Percentiles rank a stretch among this genome's conserved stretches.
Evolutionary conservation across 1,140 invertebrate genomes (phyloP).

Genomic region (Drosophila pandora): DNA sequence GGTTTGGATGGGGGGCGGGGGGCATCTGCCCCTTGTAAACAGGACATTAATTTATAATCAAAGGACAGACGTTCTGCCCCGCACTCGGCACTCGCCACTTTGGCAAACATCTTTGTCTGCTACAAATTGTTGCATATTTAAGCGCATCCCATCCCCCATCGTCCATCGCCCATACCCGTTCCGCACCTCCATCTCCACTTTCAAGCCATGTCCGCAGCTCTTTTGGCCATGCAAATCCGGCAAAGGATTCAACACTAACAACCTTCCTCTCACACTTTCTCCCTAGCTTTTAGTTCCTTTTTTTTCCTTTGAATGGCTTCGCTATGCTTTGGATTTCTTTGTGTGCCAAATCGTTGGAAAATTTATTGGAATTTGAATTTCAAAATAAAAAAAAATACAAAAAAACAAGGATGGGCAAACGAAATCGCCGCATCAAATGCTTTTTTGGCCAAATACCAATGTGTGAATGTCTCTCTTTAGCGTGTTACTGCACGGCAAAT

Average conservation of each 20-base stretch:
- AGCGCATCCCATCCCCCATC: conserved; percentile 9
- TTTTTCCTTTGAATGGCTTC: background rate
- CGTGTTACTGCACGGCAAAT: conserved; percentile 17
- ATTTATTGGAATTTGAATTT: conserved; percentile 83
- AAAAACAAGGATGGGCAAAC: conserved; percentile 9
- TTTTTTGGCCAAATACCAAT: conserved; percentile 72
- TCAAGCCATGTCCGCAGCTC: conserved; percentile 35
- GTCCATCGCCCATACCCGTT: too few species aligned
- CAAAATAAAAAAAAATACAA: conserved; percentile 58
- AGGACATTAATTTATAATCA: conserved; percentile 78
- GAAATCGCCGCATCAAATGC: conserved; percentile 71
- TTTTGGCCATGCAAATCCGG: conserved; percentile 60
- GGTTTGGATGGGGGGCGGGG: background rate
- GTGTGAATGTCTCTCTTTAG: conserved; percentile 47
- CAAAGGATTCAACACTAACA: conserved; percentile 43
- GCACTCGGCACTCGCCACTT: background rate
- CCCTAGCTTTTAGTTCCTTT: conserved; percentile 4
- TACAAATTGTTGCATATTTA: conserved; percentile 81
- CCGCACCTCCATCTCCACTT: background rate
- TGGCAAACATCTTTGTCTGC: conserved; percentile 65
- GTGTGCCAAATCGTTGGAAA: conserved; percentile 80
- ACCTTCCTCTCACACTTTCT: conserved; percentile 22
- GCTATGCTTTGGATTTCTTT: conserved; percentile 51
- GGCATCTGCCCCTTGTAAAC: conserved; percentile 45
- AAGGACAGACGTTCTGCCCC: conserved; percentile 20